A percentile compares a stretch with the other conserved stretches of the same genome.
These are phyloP conservation scores for Prunella fulvescens DNA, from an alignment of 2,113 vertebrate genomes.

Conservation along the genomic window DNA sequence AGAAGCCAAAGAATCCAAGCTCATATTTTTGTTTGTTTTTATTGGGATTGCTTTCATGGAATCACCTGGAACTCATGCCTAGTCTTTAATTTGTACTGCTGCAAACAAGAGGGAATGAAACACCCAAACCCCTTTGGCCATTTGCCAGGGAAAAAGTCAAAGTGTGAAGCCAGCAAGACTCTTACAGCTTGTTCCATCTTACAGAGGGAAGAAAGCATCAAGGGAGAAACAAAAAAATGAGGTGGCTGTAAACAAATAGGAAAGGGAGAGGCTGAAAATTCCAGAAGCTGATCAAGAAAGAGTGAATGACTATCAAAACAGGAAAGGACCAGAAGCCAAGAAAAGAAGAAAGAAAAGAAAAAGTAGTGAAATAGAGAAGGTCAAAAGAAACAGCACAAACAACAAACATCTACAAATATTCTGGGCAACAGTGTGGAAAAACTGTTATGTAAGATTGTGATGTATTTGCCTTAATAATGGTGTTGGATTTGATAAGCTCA, in stretches of 20 bases:
- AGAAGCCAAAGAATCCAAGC: background rate
- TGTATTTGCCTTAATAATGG: background rate
- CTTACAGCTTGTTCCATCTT: background rate
- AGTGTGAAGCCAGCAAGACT: background rate
- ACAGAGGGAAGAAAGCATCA: background rate
- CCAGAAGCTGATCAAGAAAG: background rate
- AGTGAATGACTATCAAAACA: background rate
- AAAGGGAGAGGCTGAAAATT: background rate
- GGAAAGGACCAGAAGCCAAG: background rate
- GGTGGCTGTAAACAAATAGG: background rate
- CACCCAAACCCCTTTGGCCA: fast-evolving
- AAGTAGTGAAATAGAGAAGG: background rate
- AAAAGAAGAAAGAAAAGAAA: background rate
- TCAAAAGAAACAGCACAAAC: background rate
- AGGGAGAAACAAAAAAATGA: background rate
- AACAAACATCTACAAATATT: background rate
- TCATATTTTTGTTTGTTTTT: background rate
- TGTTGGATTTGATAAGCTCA: background rate
- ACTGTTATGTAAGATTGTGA: background rate
- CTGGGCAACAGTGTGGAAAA: background rate
- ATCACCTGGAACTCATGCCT: background rate
- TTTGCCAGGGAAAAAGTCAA: background rate
- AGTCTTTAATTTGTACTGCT: background rate
- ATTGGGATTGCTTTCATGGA: background rate
- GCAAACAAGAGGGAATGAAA: background rate